Conservation (phyloP, 2,888 invertebrate genomes). For the Heliconius erato region DNA sequence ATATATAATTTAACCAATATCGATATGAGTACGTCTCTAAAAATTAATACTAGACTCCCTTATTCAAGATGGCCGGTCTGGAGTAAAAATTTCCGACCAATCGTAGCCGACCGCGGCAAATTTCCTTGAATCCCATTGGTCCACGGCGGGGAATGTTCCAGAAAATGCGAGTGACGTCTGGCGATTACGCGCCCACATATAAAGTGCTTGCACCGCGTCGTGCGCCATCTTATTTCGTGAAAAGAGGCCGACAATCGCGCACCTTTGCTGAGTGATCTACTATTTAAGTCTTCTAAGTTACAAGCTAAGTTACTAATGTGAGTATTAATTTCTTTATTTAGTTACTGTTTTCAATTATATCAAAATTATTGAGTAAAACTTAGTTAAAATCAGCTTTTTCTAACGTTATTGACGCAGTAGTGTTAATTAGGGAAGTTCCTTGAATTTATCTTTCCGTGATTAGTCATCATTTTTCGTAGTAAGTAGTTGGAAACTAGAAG, state of each 20-base stretch:
- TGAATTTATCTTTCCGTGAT: constrained; percentile 51
- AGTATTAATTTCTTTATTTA: constrained; percentile 59
- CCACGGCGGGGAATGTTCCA: constrained; percentile 74
- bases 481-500: neutral
- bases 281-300: constrained; percentile 68
- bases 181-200: constrained; percentile 64
- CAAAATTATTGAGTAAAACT: neutral
- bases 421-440: constrained; percentile 50
- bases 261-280: constrained; percentile 79
- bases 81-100: constrained; percentile 62
- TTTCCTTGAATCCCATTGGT: constrained; percentile 67
- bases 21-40: constrained; percentile 5
- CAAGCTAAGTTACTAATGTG: constrained; percentile 67
- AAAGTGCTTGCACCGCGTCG: constrained; percentile 62
- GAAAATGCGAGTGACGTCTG: constrained; percentile 76
- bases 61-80: constrained; percentile 47
- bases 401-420: neutral
- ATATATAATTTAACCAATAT: neutral
- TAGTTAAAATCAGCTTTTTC: neutral
- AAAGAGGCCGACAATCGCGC: constrained; percentile 83
- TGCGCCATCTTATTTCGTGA: constrained; percentile 76
- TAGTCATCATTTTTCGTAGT: constrained; percentile 21
- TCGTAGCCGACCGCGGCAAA: constrained; percentile 57
- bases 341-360: constrained; percentile 27
- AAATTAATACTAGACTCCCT: constrained; percentile 51